Evolutionary conservation across 2,797 vertebrate species (phyloP), one percentile per base, ranked within the genome.

Genomic region (Tapirus indicus): DNA sequence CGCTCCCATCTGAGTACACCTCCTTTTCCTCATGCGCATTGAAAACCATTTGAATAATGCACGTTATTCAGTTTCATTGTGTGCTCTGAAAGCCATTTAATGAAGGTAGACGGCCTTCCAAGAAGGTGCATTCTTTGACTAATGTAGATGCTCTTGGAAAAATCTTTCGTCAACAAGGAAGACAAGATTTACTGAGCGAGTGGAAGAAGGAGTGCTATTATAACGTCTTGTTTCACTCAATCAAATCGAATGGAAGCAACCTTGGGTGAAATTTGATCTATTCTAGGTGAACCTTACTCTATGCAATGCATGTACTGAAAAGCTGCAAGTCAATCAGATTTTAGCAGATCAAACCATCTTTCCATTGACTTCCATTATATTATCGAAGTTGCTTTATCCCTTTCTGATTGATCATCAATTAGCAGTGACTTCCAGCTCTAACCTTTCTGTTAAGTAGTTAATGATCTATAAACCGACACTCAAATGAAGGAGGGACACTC

Each of bases 21-120:
- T 66, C 93, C 95, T 97, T 92, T 78, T 77, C 88, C 98, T 93
- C 6, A 0, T 7, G 92, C 13, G 1, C 58, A 1, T 5, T 78
- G 97, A 93, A 95, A 98, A 85, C 97, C 95, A 96, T 96, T 98
- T 98, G 97, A 97, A 97, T 98, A 97, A 98, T 96, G 97, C 86
- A 93, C 64, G n/a, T 82, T 93, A 74, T 90, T 97, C 94, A 91
- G 91, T 47, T 79, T 94, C 94, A 97, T 92, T 98, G 97, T 98
- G 94, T 16, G 56, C 88, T 75, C 96, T 96, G 97, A 98, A 98
- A 98, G 97, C 97, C 91, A 74, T 91, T 97, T 98, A 98, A 97
- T 96, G 96, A 97, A 97, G 94, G 97, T 79, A 98, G 98, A 97
- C 97, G 97, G 96, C 72, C 95, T 90, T 97, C 88, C 49, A 56